Evolutionary conservation across 2,888 invertebrate species (phyloP).

Genomic region (Lasioglossum figueresi): DNA sequence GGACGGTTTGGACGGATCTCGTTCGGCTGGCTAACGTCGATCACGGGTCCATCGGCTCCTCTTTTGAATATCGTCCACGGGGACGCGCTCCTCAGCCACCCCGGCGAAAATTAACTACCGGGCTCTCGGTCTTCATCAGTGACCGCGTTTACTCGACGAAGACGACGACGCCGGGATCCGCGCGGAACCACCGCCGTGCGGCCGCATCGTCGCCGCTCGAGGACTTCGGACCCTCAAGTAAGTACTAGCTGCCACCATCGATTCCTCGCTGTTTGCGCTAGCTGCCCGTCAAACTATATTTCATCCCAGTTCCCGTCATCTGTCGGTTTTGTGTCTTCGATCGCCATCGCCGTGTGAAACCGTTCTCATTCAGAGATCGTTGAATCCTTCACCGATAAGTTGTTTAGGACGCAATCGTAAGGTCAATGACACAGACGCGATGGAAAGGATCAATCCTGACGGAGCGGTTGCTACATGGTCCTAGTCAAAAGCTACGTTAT

Average conservation of each 20-base stretch:
- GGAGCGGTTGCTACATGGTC: background rate
- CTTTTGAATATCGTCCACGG: constrained; percentile 65
- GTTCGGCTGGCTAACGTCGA: constrained; percentile 70
- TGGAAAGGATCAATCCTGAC: background rate
- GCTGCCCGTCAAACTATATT: background rate
- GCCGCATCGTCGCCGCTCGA: background rate
- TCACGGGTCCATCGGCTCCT: constrained; percentile 63
- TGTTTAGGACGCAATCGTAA: background rate
- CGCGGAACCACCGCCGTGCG: constrained; percentile 4
- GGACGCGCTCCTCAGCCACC: constrained; percentile 63
- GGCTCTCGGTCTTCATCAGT: constrained; percentile 38
- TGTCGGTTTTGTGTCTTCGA: background rate
- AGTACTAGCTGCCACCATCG: constrained; percentile 17
- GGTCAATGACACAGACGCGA: background rate
- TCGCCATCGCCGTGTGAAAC: background rate
- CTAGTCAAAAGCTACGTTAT: background rate
- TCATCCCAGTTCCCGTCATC: background rate
- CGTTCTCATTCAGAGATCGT: background rate
- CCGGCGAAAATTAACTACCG: constrained; percentile 12
- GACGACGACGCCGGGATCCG: background rate
- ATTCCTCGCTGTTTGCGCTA: background rate
- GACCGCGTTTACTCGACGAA: constrained; percentile 39
- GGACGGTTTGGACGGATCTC: constrained; percentile 73
- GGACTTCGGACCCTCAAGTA: constrained; percentile 25
- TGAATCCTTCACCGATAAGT: background rate